Base-by-base conservation (phyloP, 2,888 invertebrate genomes). In the Cryptocheilus praepositus region DNA sequence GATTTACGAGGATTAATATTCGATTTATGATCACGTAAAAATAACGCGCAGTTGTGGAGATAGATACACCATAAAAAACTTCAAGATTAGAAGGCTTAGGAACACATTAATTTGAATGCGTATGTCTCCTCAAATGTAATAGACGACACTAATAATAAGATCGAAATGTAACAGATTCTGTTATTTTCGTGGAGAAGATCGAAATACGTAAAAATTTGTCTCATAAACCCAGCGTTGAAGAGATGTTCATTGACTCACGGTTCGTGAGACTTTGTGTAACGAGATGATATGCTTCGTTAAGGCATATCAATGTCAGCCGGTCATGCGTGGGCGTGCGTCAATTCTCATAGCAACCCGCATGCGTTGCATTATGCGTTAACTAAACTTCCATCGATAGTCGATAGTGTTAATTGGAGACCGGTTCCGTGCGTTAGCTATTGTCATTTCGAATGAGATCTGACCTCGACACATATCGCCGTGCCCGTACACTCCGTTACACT, bases 331-430 rank as follows among this genome's bases (percentile, higher is more conserved):
- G 68, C 61, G 59, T 71, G 60, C 36, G 19, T 22, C 19, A 19
- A 45, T 44, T 0, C 53, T 43, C n/a, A 8, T 74, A 66, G 74
- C 67, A 70, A 74, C 28, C 54, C 66, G 56, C 71, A 72, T 45
- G 57, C 1, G 18, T 36, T 55, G 22, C 49, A 19, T 49, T 46
- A 53, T 53, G 21, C 46, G 36, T n/a, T 44, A 21, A 61, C 43
- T 19, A 52, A 53, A 52, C 57, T 58, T 69, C 59, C 16, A 46
- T 19, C 22, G 15, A 43, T 45, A 19, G 11, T 18, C 15, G 54
- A 64, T 70, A 64, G 28, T 8, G 46, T 59, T 67, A 60, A 65
- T 63, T 56, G 36, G 56, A 55, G 18, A 60, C 19, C 16, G 21
- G 36, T 53, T 53, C n/a, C 28, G 25, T 25, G 45, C 36, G 36